A percentile compares a stretch with the other conserved stretches of the same genome.
phyloP scores from a whole-genome alignment of 2,888 invertebrate genomes.

The Hipparchia semele region DNA sequence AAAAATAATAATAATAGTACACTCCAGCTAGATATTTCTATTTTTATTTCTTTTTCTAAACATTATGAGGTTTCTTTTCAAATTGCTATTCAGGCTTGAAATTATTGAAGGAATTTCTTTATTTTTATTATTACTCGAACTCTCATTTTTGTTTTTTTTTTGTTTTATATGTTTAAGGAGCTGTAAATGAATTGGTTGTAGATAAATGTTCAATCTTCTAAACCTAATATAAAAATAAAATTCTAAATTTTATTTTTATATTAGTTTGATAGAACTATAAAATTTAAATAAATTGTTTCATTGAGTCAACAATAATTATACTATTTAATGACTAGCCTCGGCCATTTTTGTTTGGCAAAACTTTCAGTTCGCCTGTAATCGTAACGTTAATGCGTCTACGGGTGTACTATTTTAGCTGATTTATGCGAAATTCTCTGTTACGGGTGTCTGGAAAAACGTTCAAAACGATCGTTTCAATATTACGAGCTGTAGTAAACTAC shows the following conservation, averaged over 20 bases:
- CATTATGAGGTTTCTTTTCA: no score
- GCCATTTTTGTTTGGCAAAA: conserved; percentile 30
- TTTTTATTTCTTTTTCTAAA: no score
- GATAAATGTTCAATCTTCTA: no score
- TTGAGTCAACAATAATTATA: conserved; percentile 3
- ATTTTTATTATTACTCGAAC: no score
- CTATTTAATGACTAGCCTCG: conserved; percentile 42
- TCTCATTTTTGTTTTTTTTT: no score
- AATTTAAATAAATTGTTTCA: conserved; percentile 4
- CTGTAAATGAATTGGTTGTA: no score
- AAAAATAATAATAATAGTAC: background rate
- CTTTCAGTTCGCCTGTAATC: conserved; percentile 34
- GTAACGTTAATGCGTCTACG: conserved; percentile 28
- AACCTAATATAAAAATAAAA: no score
- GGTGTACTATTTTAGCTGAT: conserved; percentile 33
- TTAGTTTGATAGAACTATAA: background rate
- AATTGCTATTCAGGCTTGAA: no score
- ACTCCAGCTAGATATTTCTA: no score
- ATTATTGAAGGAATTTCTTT: no score
- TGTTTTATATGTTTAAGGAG: no score
- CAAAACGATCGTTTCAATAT: conserved; percentile 17
- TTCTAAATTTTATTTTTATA: background rate
- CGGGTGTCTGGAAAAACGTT: conserved; percentile 28
- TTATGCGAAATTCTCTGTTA: conserved; percentile 26
- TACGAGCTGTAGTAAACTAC: conserved; percentile 17